phyloP scores from a whole-genome alignment of 1,140 invertebrate species.

The Ruditapes philippinarum region DNA sequence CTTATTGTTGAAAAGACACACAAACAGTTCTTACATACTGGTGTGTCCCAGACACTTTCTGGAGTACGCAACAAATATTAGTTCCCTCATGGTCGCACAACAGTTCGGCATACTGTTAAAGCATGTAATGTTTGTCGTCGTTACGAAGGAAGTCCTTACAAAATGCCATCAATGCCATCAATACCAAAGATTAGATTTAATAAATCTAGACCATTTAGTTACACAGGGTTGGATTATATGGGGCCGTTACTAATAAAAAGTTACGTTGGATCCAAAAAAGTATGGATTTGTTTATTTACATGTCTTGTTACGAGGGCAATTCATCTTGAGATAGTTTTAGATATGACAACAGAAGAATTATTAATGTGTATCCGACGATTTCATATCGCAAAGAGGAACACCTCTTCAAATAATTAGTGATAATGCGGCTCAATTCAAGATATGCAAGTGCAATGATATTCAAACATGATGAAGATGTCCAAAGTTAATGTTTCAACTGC shows the following conservation, averaged over 20 bases:
- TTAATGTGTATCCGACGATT: neutral
- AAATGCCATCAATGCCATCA: constrained; percentile 22
- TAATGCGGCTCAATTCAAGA: neutral
- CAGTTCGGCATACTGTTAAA: neutral
- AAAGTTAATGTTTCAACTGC: neutral
- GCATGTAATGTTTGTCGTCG: neutral
- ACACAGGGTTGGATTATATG: neutral
- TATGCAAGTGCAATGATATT: neutral
- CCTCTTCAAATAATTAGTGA: constrained; percentile 17
- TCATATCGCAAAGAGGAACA: neutral
- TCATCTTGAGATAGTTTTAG: neutral
- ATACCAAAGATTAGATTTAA: neutral
- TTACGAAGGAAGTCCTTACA: constrained; percentile 18
- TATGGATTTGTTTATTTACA: neutral
- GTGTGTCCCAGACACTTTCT: neutral
- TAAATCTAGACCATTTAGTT: neutral
- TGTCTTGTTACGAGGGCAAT: constrained; percentile 21
- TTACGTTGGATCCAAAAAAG: neutral
- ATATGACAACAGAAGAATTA: neutral
- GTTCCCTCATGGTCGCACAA: constrained; percentile 16
- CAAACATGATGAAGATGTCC: neutral
- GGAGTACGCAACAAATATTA: neutral
- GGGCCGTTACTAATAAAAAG: neutral
- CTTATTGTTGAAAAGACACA: neutral
- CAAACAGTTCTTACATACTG: neutral